phyloP scores from a whole-genome alignment of 1,140 invertebrate species.

The Heliconius hermathena region DNA sequence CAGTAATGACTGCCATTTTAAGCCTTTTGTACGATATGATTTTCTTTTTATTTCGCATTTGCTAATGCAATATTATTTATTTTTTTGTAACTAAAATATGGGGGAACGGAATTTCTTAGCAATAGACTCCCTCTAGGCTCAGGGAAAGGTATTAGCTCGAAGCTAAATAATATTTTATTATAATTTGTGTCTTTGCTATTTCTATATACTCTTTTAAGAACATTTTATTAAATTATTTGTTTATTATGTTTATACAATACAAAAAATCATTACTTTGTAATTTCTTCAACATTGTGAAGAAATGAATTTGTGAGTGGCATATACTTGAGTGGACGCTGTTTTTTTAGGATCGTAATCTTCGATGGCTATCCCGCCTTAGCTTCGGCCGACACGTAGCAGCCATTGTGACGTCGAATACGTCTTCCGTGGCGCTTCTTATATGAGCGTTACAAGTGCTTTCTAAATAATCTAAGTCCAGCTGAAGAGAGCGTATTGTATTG shows the following conservation, averaged over 20 bases:
- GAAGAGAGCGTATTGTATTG: slow-evolving; percentile 83
- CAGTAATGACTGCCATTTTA: slow-evolving; percentile 52
- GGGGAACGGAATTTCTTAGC: too few relatives aligned
- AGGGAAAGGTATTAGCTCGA: too few relatives aligned
- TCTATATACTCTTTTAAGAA: background rate
- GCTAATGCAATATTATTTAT: too few relatives aligned
- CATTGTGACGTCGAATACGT: slow-evolving; percentile 80
- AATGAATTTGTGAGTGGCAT: slow-evolving; percentile 68
- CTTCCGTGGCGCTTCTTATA: slow-evolving; percentile 82
- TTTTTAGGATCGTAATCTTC: slow-evolving; percentile 81
- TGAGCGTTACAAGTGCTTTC: slow-evolving; percentile 83
- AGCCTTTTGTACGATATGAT: background rate
- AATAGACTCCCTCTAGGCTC: too few relatives aligned
- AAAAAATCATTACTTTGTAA: background rate
- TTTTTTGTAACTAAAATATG: background rate
- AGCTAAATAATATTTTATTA: background rate
- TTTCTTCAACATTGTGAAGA: slow-evolving; percentile 10
- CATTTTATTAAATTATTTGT: background rate
- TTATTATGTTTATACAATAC: background rate
- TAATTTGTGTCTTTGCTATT: background rate
- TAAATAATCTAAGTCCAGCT: slow-evolving; percentile 83
- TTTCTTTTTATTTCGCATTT: background rate
- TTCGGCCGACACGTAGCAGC: slow-evolving; percentile 74
- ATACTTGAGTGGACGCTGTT: slow-evolving; percentile 73
- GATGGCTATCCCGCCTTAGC: slow-evolving; percentile 67